Percentiles rank a stretch among this genome's conserved stretches.
Evolutionary conservation across 2,797 vertebrate species (phyloP).

Genomic region (Sebastiscus albofasciatus): DNA sequence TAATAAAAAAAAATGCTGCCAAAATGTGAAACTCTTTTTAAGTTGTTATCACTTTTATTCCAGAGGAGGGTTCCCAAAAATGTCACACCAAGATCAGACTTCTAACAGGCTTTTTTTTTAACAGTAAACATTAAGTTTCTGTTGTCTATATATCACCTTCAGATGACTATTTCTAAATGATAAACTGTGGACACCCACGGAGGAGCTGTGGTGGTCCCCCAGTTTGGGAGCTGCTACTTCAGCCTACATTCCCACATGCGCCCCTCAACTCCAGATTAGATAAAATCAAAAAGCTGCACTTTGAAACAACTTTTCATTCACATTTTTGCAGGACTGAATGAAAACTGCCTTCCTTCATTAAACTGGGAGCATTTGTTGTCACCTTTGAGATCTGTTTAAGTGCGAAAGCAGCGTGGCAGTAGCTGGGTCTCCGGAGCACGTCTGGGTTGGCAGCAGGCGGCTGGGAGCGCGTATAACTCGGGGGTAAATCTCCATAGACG

Average conservation of each 20-base stretch:
- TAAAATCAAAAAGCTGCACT: conserved; percentile 1
- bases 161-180: not conserved
- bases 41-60: conserved; percentile 15
- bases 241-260: conserved; percentile 47
- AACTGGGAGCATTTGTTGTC: conserved; percentile 46
- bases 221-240: conserved; percentile 23
- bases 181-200: conserved; percentile 1
- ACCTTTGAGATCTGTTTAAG: conserved; percentile 91
- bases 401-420: conserved; percentile 89
- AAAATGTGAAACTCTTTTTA: not conserved
- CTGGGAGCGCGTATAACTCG: conserved; percentile 84
- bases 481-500: conserved; percentile 86
- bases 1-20: not conserved
- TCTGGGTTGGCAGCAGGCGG: conserved; percentile 80
- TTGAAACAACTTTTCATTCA: conserved; percentile 37
- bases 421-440: conserved; percentile 85
- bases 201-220: conserved; percentile 47
- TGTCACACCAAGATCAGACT: not conserved
- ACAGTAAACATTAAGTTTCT: not conserved
- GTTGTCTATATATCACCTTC: not conserved
- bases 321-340: conserved; percentile 52
- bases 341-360: conserved; percentile 23
- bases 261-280: conserved; percentile 30
- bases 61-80: not conserved
- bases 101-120: not conserved